Base-by-base conservation (phyloP, 1,140 invertebrate species). In the Heterodera schachtii region DNA sequence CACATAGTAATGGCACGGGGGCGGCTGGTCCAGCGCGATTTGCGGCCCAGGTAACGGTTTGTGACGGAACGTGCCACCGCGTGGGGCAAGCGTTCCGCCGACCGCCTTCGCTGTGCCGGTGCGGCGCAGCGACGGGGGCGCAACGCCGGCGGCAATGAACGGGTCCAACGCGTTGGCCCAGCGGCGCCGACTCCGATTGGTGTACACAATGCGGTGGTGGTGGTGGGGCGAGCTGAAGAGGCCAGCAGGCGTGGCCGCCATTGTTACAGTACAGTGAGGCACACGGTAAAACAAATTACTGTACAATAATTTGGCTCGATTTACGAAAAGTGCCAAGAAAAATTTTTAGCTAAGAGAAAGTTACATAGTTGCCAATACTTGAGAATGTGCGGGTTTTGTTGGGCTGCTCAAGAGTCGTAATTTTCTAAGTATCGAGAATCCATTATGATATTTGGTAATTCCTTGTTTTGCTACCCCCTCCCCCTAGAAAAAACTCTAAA, bases 1-100 rank as follows among this genome's bases (percentile, higher is more conserved):
- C 52, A 82, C 46, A 71, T 82, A 80, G 57, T 79, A 80, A 46
- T 82, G 71, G 49, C 44, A 49, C 31, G 66, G 81, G 46, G 69
- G 81, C 44, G 19, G 49, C 44, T 80, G 19, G 43, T 74, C 66
- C 9, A 75, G 41, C 71, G 71, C 70, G 64, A 82, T 82, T 79
- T 31, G 71, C 43, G 41, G 21, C 64, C 47, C n/a, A 5, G 43
- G 80, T 7, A 16, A 70, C 77, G 21, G 16, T 46, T 41, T 46
- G 47, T 21, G 74, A 5, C 74, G n/a, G 77, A 47, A 49, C 1
- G 77, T 49, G 77, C 67, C 69, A 49, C 74, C 70, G 47, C 74
- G 43, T 41, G 73, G 7, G 57, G 11, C 19, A 0, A 64, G 57
- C 57, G 57, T 64, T 11, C 57, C 60, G 60, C 43, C 13, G 13